phyloP scores from a whole-genome alignment of 2,113 vertebrate species.

The Pelodiscus sinensis region DNA sequence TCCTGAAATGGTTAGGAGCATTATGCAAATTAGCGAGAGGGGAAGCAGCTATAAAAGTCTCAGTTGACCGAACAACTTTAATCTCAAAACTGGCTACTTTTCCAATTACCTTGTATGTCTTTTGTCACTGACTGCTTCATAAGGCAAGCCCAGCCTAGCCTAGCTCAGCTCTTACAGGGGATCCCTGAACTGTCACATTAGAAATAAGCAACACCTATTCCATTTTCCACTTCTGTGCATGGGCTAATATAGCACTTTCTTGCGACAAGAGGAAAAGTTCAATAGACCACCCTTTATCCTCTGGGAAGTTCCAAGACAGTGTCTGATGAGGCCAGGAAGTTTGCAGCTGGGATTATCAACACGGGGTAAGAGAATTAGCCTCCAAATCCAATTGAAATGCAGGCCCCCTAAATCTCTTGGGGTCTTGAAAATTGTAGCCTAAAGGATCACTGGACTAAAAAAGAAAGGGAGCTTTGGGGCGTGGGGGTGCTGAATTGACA shows the following conservation, averaged over 20 bases:
- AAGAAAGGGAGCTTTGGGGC: background rate
- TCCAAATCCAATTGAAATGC: background rate
- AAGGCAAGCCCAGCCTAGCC: constrained; percentile 61
- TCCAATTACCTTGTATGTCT: constrained; percentile 43
- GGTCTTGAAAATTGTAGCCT: background rate
- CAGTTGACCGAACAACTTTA: constrained; percentile 64
- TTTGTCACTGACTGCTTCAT: constrained; percentile 43
- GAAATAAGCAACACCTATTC: constrained; percentile 52
- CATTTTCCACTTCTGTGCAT: constrained; percentile 17
- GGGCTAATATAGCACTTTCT: constrained; percentile 49
- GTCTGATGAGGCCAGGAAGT: background rate
- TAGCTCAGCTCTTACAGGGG: background rate
- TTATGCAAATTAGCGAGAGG: constrained; percentile 61
- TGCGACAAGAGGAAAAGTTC: constrained; percentile 65
- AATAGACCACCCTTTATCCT: background rate
- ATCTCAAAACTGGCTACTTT: constrained; percentile 69
- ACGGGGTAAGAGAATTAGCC: background rate
- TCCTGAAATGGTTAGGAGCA: constrained; percentile 50
- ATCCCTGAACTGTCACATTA: constrained; percentile 29
- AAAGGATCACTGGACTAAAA: background rate
- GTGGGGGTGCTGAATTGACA: background rate
- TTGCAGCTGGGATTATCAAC: background rate
- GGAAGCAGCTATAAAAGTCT: constrained; percentile 31
- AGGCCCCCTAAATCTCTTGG: background rate
- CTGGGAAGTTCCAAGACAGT: constrained; percentile 29